Conservation (phyloP, 2,888 invertebrate species). For the Agonopterix arenella region DNA sequence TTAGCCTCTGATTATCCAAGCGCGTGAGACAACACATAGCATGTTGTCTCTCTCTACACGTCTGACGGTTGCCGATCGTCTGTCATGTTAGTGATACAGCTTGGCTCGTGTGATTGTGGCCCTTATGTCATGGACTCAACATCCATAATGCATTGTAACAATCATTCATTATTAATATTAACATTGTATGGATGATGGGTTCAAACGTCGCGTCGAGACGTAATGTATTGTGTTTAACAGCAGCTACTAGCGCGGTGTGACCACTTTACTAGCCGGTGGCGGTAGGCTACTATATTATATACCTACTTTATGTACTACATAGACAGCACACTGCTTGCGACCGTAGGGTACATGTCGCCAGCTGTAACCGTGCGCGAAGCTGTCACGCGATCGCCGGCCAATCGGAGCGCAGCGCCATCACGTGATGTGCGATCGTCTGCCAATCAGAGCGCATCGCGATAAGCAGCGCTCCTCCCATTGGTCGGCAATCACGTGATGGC, state of each 20-base stretch:
- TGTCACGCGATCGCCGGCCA: conserved; percentile 3
- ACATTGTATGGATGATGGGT: too few species aligned
- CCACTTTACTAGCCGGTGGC: conserved; percentile 31
- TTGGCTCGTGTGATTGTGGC: conserved; percentile 40
- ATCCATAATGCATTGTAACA: not conserved
- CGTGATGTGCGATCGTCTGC: not conserved
- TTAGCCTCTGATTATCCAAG: too few species aligned
- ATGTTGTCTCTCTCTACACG: conserved; percentile 10
- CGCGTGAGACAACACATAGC: too few species aligned
- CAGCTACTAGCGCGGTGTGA: conserved; percentile 29
- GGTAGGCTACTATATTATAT: conserved; percentile 28
- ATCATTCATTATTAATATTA: too few species aligned
- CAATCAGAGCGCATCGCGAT: not conserved
- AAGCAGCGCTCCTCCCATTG: not conserved
- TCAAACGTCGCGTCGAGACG: not conserved
- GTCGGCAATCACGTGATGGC: not conserved
- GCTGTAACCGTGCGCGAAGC: conserved; percentile 10
- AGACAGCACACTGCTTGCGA: conserved; percentile 22
- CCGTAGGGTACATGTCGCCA: conserved; percentile 15
- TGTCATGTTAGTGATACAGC: conserved; percentile 38
- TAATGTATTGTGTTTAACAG: not conserved
- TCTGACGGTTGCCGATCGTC: conserved; percentile 29
- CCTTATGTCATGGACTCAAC: not conserved
- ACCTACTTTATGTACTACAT: conserved; percentile 14
- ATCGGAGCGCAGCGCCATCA: conserved; percentile 2